phyloP scores from a whole-genome alignment of 2,888 invertebrate genomes.

The Sarcophaga rosellei region DNA sequence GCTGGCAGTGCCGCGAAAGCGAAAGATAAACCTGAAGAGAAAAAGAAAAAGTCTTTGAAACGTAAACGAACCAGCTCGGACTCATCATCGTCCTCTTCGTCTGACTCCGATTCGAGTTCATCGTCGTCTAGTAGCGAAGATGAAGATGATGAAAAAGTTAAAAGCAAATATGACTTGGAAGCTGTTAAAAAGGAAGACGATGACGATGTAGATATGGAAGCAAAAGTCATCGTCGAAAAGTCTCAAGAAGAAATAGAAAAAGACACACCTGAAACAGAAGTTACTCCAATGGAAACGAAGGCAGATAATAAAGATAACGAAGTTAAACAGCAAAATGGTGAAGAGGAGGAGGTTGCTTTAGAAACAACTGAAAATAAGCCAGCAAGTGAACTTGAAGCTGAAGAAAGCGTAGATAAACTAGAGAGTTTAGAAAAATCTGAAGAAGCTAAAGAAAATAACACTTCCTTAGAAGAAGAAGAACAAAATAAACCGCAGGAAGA shows the following conservation, averaged over 20 bases:
- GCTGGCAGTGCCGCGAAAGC: slow-evolving; percentile 73
- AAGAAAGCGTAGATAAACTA: slow-evolving; percentile 30
- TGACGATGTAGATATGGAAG: slow-evolving; percentile 78
- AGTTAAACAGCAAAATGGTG: neutral
- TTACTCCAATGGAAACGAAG: neutral
- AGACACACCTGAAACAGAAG: slow-evolving; percentile 75
- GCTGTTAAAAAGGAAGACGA: slow-evolving; percentile 77
- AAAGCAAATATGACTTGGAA: slow-evolving; percentile 77
- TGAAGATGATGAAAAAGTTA: slow-evolving; percentile 79
- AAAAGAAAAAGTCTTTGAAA: slow-evolving; percentile 70
- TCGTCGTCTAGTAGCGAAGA: slow-evolving; percentile 77
- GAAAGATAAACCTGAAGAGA: slow-evolving; percentile 64
- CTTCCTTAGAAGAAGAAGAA: slow-evolving; percentile 72
- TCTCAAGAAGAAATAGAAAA: slow-evolving; percentile 73
- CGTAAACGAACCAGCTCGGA: slow-evolving; percentile 74
- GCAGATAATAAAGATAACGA: neutral
- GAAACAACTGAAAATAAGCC: slow-evolving; percentile 19
- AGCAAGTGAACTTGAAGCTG: slow-evolving; percentile 21
- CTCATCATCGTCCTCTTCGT: slow-evolving; percentile 75
- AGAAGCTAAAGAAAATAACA: slow-evolving; percentile 78
- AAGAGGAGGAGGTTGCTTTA: slow-evolving; percentile 54
- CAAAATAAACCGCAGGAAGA: neutral
- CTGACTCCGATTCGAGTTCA: slow-evolving; percentile 76
- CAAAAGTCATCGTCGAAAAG: neutral
- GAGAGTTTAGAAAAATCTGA: slow-evolving; percentile 49